Evolutionary conservation across 2,888 invertebrate genomes (phyloP).

Genomic region (Salpingus planirostris): DNA sequence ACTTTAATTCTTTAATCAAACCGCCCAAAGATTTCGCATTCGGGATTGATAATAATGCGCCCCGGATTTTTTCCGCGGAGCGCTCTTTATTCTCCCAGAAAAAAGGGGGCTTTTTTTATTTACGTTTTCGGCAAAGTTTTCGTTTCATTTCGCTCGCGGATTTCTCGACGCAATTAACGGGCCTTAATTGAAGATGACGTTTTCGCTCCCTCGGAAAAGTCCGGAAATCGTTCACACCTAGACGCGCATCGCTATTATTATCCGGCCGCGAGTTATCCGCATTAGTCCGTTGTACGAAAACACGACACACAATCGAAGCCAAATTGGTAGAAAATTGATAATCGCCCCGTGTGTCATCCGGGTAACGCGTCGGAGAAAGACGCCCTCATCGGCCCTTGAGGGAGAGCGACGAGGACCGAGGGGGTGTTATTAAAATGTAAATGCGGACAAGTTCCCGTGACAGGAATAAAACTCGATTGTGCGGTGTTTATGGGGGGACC

Average conservation of each 20-base stretch:
- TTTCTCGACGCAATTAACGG: too few species aligned
- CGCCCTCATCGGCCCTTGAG: constrained; percentile 11
- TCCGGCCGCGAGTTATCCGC: constrained; percentile 29
- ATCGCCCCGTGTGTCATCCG: constrained; percentile 36
- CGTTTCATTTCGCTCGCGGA: too few species aligned
- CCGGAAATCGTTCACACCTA: too few species aligned
- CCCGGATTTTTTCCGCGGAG: too few species aligned
- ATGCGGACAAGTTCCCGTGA: constrained; percentile 28
- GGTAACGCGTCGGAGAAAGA: constrained; percentile 27
- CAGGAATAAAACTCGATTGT: constrained; percentile 40
- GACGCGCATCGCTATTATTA: too few species aligned
- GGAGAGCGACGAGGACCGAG: constrained; percentile 24
- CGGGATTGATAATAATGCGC: too few species aligned
- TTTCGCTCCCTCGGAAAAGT: too few species aligned
- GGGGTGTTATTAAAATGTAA: constrained; percentile 41
- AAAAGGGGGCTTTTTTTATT: too few species aligned
- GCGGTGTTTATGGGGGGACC: constrained; percentile 26
- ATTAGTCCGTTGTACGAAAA: constrained; percentile 35
- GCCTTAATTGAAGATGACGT: too few species aligned
- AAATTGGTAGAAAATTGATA: constrained; percentile 46
- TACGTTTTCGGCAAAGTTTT: too few species aligned
- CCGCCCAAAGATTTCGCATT: constrained; percentile 16
- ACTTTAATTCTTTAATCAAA: constrained; percentile 22
- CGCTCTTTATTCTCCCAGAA: too few species aligned
- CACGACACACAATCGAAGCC: constrained; percentile 40